Base-by-base conservation (phyloP, 2,888 invertebrate genomes). In the Apodemia mormo region DNA sequence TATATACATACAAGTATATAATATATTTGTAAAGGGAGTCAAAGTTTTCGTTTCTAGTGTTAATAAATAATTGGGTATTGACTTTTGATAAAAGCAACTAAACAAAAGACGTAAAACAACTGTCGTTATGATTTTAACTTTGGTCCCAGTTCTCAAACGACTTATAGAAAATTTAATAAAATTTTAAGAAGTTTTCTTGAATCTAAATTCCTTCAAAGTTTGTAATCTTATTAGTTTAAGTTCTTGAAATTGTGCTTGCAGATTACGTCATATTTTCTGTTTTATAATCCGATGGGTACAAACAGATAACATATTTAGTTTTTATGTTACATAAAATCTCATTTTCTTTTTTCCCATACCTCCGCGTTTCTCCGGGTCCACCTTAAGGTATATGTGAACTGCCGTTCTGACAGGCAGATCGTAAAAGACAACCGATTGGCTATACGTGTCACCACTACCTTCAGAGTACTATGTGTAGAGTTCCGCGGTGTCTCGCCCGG, bases 191-290 rank as follows among this genome's bases (percentile, higher is more conserved):
- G 30, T 61, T 61, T 30, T 2, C 33, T 61, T 61, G 58, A 30
- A 58, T 58, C 58, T 33, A 12, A 12, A 49, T 49, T 49, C 49
- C 58, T 30, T 58, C 30, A 58, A 58, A 58, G 58, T 43, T 65
- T 45, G 22, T 43, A 65, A 65, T 65, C 43, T 65, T 65, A 65
- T 65, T 65, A 65, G 43, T 65, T 65, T 43, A 22, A 29, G 65
- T 65, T 65, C 40, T 65, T 65, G 40, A 65, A 65, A 65, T 65
- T 65, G 40, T 65, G 40, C n/a, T 65, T 65, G 43, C n/a, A 65
- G 14, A 40, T 37, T 65, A 43, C 65, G n/a, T 65, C 22, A 40
- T 65, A 22, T 65, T 22, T 65, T 40, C 29, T 65, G 43, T 40
- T 40, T 4, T n/a, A 37, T 65, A 65, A 37, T 65, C n/a, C 3